phyloP scores from a whole-genome alignment of 2,113 vertebrate species.

The Ranitomeya imitator region DNA sequence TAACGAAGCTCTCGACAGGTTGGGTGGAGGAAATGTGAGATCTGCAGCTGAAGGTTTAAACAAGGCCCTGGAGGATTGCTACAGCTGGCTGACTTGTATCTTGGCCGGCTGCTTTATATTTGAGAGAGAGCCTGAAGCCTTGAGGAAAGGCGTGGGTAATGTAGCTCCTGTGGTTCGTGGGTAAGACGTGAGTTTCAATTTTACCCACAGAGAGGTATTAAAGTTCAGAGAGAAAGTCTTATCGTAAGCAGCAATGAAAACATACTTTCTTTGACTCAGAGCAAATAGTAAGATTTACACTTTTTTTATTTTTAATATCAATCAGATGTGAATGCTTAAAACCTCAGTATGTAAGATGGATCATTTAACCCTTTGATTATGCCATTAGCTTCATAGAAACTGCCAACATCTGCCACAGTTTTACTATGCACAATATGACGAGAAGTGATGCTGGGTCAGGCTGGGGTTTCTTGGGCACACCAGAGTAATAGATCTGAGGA shows the following conservation, averaged over 20 bases:
- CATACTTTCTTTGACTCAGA: neutral
- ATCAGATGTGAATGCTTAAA: conserved; percentile 10
- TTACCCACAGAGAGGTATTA: conserved; percentile 43
- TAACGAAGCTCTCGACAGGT: conserved; percentile 30
- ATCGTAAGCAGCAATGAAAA: conserved; percentile 23
- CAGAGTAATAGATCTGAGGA: neutral
- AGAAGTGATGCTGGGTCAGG: neutral
- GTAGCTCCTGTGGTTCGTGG: conserved; percentile 60
- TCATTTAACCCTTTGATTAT: neutral
- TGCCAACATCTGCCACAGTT: neutral
- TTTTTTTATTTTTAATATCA: conserved; percentile 25
- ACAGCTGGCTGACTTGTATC: conserved; percentile 41
- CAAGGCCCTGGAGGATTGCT: conserved; percentile 47
- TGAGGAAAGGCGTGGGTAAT: conserved; percentile 60
- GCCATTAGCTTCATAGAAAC: neutral
- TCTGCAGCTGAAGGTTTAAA: conserved; percentile 53
- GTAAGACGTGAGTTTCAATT: conserved; percentile 60
- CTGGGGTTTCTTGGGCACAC: neutral
- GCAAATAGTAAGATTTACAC: conserved; percentile 11
- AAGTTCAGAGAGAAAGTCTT: conserved; percentile 40
- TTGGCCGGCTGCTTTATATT: conserved; percentile 55
- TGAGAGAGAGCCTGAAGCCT: conserved; percentile 59
- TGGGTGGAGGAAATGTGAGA: conserved; percentile 54
- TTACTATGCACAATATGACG: neutral
- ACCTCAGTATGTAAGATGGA: neutral